These are phyloP conservation scores for Atethmia centrago DNA, from an alignment of 2,888 invertebrate genomes.

Conservation along the genomic window DNA sequence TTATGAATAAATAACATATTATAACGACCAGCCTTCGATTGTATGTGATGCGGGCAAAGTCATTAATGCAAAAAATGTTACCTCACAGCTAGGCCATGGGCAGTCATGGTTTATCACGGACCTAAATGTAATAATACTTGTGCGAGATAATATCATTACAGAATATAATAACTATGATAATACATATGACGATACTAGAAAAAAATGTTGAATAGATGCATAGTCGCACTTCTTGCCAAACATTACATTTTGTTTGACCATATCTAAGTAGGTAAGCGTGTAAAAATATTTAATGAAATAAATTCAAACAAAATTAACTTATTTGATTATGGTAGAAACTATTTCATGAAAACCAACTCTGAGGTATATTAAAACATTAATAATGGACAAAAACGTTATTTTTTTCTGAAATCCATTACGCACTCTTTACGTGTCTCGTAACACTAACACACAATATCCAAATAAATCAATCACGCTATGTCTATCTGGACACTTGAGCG, in stretches of 20 bases:
- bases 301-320: background rate
- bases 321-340: background rate
- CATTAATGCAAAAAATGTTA: slow-evolving; percentile 50
- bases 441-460: slow-evolving; percentile 35
- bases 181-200: slow-evolving; percentile 1
- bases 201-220: slow-evolving; percentile 12
- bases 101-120: slow-evolving; percentile 55
- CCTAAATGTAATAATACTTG: slow-evolving; percentile 33
- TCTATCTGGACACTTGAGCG: slow-evolving; percentile 43
- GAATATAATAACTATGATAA: slow-evolving; percentile 36
- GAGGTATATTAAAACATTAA: slow-evolving; percentile 14
- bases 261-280: background rate
- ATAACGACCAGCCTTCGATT: slow-evolving; percentile 54
- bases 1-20: slow-evolving; percentile 14
- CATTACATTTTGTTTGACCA: background rate
- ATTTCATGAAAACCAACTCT: slow-evolving; percentile 13
- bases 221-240: background rate
- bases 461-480: slow-evolving; percentile 60
- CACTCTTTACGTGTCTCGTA: slow-evolving; percentile 35
- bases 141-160: slow-evolving; percentile 33
- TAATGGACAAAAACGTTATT: slow-evolving; percentile 15
- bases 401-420: slow-evolving; percentile 33
- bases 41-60: slow-evolving; percentile 46
- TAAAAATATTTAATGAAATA: background rate
- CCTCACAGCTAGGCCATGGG: slow-evolving; percentile 54